Evolutionary conservation across 2,113 vertebrate genomes (phyloP).

Genomic region (Sylvilagus bachmani): DNA sequence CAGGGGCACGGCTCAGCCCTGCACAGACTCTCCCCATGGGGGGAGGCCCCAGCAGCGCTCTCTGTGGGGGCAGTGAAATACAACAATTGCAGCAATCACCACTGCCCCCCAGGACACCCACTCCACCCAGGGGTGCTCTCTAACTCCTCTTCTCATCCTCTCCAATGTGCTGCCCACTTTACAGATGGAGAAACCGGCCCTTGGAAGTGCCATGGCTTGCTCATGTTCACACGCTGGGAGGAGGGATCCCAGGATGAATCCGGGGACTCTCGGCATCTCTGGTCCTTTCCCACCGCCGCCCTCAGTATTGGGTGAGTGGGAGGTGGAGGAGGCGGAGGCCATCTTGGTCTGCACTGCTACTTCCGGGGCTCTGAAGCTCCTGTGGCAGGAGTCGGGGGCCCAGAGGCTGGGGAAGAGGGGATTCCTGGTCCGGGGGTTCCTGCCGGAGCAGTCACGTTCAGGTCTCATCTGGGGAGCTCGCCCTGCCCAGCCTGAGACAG

Average conservation of each 20-base stretch:
- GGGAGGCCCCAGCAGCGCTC: neutral
- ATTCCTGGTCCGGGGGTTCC: neutral
- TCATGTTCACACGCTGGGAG: neutral
- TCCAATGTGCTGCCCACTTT: neutral
- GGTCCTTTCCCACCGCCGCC: neutral
- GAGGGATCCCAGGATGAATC: neutral
- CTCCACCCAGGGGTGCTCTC: neutral
- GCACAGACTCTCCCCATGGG: neutral
- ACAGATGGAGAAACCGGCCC: neutral
- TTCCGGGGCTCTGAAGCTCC: neutral
- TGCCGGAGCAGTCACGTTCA: neutral
- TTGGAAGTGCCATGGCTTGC: neutral
- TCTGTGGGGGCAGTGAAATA: neutral
- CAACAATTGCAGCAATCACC: neutral
- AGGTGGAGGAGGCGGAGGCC: too few species aligned
- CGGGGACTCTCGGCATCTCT: rapidly evolving
- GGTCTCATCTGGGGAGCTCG: neutral
- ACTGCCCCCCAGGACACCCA: neutral
- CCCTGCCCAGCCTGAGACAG: too few species aligned
- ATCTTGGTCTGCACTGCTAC: neutral
- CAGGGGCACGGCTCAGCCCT: neutral
- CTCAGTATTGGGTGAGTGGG: neutral
- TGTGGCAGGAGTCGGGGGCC: neutral
- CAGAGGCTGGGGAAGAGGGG: neutral
- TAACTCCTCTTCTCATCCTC: neutral